Conservation (phyloP, 64 coral and sea anemone species). For the Exaiptasia diaphana region DNA sequence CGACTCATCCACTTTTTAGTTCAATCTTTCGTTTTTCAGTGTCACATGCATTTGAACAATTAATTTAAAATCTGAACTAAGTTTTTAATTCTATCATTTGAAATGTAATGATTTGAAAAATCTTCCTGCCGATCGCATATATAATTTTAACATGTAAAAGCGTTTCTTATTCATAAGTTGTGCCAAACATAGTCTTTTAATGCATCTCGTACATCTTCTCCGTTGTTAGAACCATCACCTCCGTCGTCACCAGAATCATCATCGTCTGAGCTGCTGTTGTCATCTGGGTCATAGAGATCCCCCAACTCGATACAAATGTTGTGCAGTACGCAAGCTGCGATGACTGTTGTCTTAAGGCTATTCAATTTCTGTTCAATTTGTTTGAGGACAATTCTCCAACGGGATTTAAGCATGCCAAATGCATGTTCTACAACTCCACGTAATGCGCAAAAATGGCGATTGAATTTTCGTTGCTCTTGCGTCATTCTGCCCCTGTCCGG, state of each 20-base stretch:
- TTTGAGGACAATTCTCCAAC: slow-evolving; percentile 41
- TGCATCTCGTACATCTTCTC: too few species aligned
- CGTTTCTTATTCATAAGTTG: too few species aligned
- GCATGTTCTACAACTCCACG: slow-evolving; percentile 12
- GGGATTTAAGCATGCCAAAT: slow-evolving; percentile 10
- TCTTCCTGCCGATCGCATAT: too few species aligned
- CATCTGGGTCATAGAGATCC: neutral
- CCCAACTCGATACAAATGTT: slow-evolving; percentile 42
- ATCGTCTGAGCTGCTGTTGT: neutral
- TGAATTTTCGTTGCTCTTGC: neutral
- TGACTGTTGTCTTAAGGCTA: slow-evolving; percentile 6
- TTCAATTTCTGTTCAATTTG: slow-evolving; percentile 20
- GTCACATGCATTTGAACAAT: too few species aligned
- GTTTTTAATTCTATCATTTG: too few species aligned
- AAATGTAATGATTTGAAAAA: slow-evolving; percentile 24
- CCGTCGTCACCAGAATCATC: too few species aligned
- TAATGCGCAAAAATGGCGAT: slow-evolving; percentile 17
- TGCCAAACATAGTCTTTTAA: too few species aligned
- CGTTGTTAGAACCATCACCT: too few species aligned
- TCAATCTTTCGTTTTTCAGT: too few species aligned
- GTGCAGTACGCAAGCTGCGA: slow-evolving; percentile 57
- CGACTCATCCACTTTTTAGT: too few species aligned
- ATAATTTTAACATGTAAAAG: too few species aligned
- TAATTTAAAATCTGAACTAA: too few species aligned
- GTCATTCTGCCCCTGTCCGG: neutral